Evolutionary conservation across 1,140 invertebrate genomes (phyloP), one percentile per base, ranked within the genome.

Genomic region (Globodera rostochiensis): DNA sequence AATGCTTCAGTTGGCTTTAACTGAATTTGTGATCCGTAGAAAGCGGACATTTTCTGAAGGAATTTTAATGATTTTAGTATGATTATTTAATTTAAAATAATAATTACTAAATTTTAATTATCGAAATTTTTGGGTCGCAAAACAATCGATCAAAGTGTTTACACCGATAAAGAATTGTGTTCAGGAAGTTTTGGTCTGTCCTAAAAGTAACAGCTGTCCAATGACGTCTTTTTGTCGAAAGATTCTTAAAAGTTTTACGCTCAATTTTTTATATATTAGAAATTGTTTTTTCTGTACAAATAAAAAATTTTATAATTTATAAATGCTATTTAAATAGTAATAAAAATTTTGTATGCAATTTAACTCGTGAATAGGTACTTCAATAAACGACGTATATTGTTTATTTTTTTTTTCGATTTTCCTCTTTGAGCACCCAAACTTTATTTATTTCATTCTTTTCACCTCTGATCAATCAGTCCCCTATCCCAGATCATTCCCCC

Each of bases 1-100:
- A 25, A 78, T 64, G 57, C 74, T 75, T 66, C 74, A 19, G 76
- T 70, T 4, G 76, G 66, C 76, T 64, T 64, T 47, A 71, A 71
- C 25, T 47, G 46, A 71, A 71, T 47, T 36, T 71, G 69, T 11
- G 8, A 21, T 5, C 69, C 69, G 69, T 71, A 71, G 69, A 45
- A 71, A 8, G 69, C 69, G 46, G 69, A 71, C 69, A 71, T 71
- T 69, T 66, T 71, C 46, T 71, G 21, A 13, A 36, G 9, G 11
- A 71, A 36, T 36, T 36, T 13, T 11, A 71, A 66, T 66, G 60
- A 66, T 36, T 36, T 36, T 36, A 36, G 3, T 36, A 36, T 36
- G 36, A 36, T 36, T 36, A 36, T 36, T 36, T 36, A 36, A 36
- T 36, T 25, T 3, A 11, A 60, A 60, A 19, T 15, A 60, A 19